Percentiles rank a stretch among this genome's conserved stretches.
phyloP scores from a whole-genome alignment of 1,140 invertebrate species.

The Zaprionus ornatus region DNA sequence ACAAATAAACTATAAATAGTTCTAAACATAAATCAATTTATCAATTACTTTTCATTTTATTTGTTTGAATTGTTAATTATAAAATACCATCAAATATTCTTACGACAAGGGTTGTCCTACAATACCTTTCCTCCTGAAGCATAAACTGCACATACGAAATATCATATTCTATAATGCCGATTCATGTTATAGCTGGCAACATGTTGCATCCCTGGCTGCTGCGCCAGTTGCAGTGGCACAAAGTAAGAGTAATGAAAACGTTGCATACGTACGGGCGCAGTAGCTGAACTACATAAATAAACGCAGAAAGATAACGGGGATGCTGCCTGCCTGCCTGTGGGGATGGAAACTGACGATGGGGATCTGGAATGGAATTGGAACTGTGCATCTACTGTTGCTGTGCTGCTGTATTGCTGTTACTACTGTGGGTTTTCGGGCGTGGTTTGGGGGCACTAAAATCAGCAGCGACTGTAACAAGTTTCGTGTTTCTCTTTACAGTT shows the following conservation, averaged over 20 bases:
- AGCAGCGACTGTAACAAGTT: slow-evolving; percentile 77
- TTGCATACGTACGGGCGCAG: slow-evolving; percentile 58
- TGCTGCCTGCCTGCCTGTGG: slow-evolving; percentile 16
- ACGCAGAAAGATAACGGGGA: slow-evolving; percentile 65
- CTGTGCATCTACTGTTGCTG: neutral
- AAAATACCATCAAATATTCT: neutral
- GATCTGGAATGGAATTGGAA: neutral
- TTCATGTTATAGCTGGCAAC: neutral
- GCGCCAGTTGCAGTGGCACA: slow-evolving; percentile 12
- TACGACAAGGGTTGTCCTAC: no score
- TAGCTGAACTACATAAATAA: slow-evolving; percentile 65
- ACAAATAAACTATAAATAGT: no score
- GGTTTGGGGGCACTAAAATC: slow-evolving; percentile 60
- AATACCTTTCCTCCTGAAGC: no score
- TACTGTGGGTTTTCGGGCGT: neutral
- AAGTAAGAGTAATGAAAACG: slow-evolving; percentile 66
- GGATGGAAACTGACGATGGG: neutral
- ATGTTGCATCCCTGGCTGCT: slow-evolving; percentile 34
- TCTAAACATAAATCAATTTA: no score
- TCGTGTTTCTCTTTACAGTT: slow-evolving; percentile 77
- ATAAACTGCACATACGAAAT: neutral
- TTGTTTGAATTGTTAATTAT: neutral
- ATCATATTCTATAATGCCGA: neutral
- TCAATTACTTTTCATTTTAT: no score
- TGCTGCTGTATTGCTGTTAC: neutral